A percentile compares a stretch with the other conserved stretches of the same genome.
These are phyloP conservation scores for Listronotus oregonensis DNA, from an alignment of 1,140 invertebrate genomes.

Conservation along the genomic window DNA sequence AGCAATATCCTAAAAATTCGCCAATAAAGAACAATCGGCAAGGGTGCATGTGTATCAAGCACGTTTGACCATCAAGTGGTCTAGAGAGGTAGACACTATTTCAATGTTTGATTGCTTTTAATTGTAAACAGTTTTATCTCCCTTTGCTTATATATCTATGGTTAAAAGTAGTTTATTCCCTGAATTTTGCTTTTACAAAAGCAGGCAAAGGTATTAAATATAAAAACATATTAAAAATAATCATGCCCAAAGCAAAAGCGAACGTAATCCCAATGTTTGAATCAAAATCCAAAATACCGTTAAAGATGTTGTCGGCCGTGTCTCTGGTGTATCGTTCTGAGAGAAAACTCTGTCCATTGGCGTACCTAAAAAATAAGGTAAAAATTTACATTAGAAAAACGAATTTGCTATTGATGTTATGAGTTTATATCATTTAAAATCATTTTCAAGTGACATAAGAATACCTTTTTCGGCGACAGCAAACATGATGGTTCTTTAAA, in stretches of 20 bases:
- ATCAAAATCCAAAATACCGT: slow-evolving; percentile 69
- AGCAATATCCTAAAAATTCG: too few species aligned
- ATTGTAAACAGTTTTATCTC: too few species aligned
- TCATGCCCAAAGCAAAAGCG: slow-evolving; percentile 79
- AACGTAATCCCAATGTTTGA: slow-evolving; percentile 83
- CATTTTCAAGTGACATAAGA: too few species aligned
- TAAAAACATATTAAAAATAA: slow-evolving; percentile 81
- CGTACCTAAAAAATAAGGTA: slow-evolving; percentile 64
- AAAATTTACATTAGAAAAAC: neutral
- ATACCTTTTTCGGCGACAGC: too few species aligned
- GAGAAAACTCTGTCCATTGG: slow-evolving; percentile 73
- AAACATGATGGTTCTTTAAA: neutral
- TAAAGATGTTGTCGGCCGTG: slow-evolving; percentile 63
- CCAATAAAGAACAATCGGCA: too few species aligned
- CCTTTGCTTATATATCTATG: too few species aligned
- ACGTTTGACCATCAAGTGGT: too few species aligned
- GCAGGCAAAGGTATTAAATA: slow-evolving; percentile 84
- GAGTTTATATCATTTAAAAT: too few species aligned
- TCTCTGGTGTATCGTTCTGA: slow-evolving; percentile 74
- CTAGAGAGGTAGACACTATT: too few species aligned
- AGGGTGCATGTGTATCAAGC: too few species aligned
- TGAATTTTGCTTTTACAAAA: slow-evolving; percentile 88
- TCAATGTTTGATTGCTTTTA: too few species aligned
- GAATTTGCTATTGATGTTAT: too few species aligned
- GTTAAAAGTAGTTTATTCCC: slow-evolving; percentile 66